Percentiles rank a stretch among this genome's conserved stretches.
Conservation (phyloP, 2,888 invertebrate genomes). For the Tipula confusa region DNA sequence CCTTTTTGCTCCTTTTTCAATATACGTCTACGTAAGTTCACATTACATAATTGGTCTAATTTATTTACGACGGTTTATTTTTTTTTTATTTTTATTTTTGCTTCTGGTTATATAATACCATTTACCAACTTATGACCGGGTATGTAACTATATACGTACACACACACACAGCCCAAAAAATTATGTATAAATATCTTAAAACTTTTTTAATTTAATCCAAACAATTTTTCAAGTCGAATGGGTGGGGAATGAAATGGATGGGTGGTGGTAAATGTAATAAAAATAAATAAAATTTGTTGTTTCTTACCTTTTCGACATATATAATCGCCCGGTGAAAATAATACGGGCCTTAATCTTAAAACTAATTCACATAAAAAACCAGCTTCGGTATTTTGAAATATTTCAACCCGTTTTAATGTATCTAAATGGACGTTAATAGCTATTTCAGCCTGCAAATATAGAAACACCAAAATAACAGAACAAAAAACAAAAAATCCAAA, state of each 20-base stretch:
- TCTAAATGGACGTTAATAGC: constrained; percentile 99
- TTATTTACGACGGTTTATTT: neutral
- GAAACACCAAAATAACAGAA: constrained; percentile 20
- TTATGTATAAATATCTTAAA: neutral
- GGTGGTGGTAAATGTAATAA: too few species aligned
- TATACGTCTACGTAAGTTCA: neutral
- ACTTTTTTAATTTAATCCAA: constrained; percentile 25
- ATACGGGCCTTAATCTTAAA: constrained; percentile 85
- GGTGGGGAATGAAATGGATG: neutral
- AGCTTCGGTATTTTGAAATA: constrained; percentile 98
- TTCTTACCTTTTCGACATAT: constrained; percentile 94
- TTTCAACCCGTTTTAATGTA: constrained; percentile 95
- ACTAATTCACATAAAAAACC: constrained; percentile 98
- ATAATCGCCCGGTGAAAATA: constrained; percentile 97
- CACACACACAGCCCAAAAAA: neutral
- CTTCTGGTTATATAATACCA: too few species aligned
- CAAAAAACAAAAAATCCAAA: neutral
- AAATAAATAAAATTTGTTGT: neutral
- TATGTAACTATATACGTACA: too few species aligned
- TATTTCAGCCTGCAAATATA: constrained; percentile 71
- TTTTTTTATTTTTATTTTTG: too few species aligned
- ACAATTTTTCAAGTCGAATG: neutral
- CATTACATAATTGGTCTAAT: neutral
- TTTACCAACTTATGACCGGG: too few species aligned
- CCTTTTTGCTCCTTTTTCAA: neutral